These are phyloP conservation scores for Cyprinodon variegatus DNA, from an alignment of 2,113 vertebrate species.

Conservation along the genomic window DNA sequence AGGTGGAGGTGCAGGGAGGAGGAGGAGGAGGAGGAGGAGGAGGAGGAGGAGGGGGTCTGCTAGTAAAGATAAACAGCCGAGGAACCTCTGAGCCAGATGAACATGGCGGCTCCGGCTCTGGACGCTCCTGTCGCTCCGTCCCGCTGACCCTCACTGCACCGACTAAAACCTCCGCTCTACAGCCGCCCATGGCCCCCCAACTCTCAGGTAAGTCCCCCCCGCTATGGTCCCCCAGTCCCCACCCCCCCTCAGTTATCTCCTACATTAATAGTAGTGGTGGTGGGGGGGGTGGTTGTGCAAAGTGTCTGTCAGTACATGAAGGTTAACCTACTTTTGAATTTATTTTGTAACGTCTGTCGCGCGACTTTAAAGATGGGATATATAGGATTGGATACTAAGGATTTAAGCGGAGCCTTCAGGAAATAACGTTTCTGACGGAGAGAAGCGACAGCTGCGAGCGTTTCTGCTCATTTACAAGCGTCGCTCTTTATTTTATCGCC, in stretches of 20 bases:
- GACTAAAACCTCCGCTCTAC: background rate
- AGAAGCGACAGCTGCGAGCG: conserved; percentile 13
- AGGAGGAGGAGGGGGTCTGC: conserved; percentile 19
- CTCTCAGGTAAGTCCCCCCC: conserved; percentile 60
- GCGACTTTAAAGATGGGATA: background rate
- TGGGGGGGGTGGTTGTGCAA: background rate
- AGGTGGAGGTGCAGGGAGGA: conserved; percentile 9
- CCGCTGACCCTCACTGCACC: conserved; percentile 36
- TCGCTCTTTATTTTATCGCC: background rate
- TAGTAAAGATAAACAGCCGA: conserved; percentile 67
- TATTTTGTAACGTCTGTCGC: background rate
- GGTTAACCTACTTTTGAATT: background rate
- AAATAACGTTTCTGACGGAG: conserved; percentile 41
- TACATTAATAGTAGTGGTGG: background rate
- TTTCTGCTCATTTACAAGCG: background rate
- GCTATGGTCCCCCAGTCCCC: background rate
- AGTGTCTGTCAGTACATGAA: conserved; percentile 7
- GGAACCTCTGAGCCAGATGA: conserved; percentile 60
- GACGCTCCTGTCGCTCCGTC: conserved; percentile 45
- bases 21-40: conserved; percentile 27
- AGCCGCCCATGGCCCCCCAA: conserved; percentile 13
- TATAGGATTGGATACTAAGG: background rate
- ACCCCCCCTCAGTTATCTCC: conserved; percentile 13
- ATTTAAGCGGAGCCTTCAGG: background rate
- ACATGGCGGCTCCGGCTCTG: conserved; percentile 71